Conservation (phyloP, 1,140 invertebrate species). For the Carcinoscorpius rotundicauda region DNA sequence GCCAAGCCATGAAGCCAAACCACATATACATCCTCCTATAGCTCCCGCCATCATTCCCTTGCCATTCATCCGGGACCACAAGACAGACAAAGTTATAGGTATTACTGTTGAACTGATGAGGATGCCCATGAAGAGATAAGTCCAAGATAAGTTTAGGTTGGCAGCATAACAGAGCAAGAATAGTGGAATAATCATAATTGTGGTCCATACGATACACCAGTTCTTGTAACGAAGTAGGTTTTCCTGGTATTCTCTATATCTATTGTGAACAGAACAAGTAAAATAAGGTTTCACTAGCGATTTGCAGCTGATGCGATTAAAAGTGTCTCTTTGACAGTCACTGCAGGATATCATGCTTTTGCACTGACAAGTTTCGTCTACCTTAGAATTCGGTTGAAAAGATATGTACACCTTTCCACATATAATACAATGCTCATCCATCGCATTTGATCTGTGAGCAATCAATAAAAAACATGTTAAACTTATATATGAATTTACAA, state of each 20-base stretch:
- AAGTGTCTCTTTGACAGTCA: slow-evolving; percentile 29
- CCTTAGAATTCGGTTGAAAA: too few species aligned
- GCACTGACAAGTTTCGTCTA: slow-evolving; percentile 26
- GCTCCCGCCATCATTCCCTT: slow-evolving; percentile 31
- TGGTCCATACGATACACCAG: slow-evolving; percentile 31
- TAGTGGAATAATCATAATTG: slow-evolving; percentile 31
- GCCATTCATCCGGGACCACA: slow-evolving; percentile 33
- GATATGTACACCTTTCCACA: too few species aligned
- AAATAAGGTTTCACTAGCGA: slow-evolving; percentile 29
- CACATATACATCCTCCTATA: slow-evolving; percentile 29
- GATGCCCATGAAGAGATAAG: slow-evolving; percentile 37
- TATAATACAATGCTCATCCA: too few species aligned
- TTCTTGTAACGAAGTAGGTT: slow-evolving; percentile 30
- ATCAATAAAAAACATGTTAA: too few species aligned
- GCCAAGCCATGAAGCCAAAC: slow-evolving; percentile 31
- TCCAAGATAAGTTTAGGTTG: slow-evolving; percentile 31
- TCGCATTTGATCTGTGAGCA: too few species aligned
- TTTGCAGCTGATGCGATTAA: slow-evolving; percentile 23
- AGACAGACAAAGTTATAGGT: slow-evolving; percentile 33
- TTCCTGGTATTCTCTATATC: slow-evolving; percentile 33
- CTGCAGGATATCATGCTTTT: slow-evolving; percentile 31
- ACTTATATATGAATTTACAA: too few species aligned
- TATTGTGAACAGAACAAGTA: slow-evolving; percentile 31
- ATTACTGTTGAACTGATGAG: slow-evolving; percentile 36
- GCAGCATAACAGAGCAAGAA: slow-evolving; percentile 30